Percentiles rank a stretch among this genome's conserved stretches.
phyloP scores from a whole-genome alignment of 2,888 invertebrate genomes.

The Griposia aprilina region DNA sequence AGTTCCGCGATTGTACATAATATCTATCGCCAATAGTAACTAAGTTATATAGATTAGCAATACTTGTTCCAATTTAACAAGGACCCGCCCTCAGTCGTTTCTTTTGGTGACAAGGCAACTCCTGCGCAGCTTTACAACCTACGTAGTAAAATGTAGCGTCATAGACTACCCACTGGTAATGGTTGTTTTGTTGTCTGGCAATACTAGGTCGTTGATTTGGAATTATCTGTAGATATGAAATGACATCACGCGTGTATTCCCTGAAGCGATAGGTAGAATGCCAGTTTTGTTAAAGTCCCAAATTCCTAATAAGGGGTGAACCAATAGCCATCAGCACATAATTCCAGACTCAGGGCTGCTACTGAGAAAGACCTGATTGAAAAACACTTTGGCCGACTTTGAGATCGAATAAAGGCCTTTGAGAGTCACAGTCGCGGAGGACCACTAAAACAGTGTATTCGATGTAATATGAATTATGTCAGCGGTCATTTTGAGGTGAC shows the following conservation, averaged over 20 bases:
- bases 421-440: not conserved
- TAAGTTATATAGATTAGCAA: constrained; percentile 29
- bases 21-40: constrained; percentile 13
- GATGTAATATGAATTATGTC: not conserved
- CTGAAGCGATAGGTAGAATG: not conserved
- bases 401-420: not conserved
- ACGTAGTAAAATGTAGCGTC: constrained; percentile 58
- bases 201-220: constrained; percentile 34
- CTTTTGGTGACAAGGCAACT: constrained; percentile 62
- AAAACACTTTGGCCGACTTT: not conserved
- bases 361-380: not conserved
- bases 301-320: not conserved
- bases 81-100: constrained; percentile 63
- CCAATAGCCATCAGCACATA: not conserved
- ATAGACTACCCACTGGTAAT: constrained; percentile 46
- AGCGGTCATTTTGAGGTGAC: not conserved
- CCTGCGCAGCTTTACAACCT: constrained; percentile 48
- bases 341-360: not conserved
- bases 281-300: too few relatives aligned
- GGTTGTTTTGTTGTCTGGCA: constrained; percentile 39
- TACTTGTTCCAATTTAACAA: constrained; percentile 50
- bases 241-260: not conserved
- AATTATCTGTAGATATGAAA: not conserved
- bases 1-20: not conserved
- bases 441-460: not conserved